A percentile compares a stretch with the other conserved stretches of the same genome.
These are phyloP conservation scores for Campylomormyrus numenius DNA, from an alignment of 2,113 vertebrate species.

Conservation along the genomic window DNA sequence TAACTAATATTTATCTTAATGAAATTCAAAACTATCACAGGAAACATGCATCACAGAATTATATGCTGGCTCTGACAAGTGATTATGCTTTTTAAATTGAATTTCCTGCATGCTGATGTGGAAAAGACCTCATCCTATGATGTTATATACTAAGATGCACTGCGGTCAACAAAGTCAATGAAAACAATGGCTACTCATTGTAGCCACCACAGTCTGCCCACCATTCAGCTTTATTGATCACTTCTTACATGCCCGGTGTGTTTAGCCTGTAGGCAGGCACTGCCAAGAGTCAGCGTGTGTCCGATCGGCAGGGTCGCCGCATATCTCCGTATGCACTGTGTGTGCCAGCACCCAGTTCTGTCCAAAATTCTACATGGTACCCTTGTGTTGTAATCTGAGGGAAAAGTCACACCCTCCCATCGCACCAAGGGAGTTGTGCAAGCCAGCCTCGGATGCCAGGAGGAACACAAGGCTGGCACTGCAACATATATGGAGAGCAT, in stretches of 20 bases:
- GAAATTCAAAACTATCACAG: neutral
- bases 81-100: neutral
- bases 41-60: conserved; percentile 2
- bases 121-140: neutral
- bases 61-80: neutral
- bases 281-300: neutral
- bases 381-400: conserved; percentile 35
- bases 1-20: conserved; percentile 1
- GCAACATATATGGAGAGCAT: conserved; percentile 11
- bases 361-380: neutral
- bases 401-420: conserved; percentile 29
- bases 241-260: neutral
- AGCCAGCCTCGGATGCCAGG: conserved; percentile 19
- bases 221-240: neutral
- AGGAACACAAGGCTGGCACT: conserved; percentile 22
- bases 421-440: conserved; percentile 27
- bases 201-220: neutral
- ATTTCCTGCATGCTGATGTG: neutral
- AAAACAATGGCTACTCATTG: neutral
- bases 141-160: neutral
- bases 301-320: neutral
- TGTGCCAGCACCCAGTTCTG: conserved; percentile 16
- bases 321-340: conserved; percentile 19
- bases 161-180: neutral
- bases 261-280: neutral